Conservation (phyloP, 2,888 invertebrate species). For the Caradrina clavipalpis region DNA sequence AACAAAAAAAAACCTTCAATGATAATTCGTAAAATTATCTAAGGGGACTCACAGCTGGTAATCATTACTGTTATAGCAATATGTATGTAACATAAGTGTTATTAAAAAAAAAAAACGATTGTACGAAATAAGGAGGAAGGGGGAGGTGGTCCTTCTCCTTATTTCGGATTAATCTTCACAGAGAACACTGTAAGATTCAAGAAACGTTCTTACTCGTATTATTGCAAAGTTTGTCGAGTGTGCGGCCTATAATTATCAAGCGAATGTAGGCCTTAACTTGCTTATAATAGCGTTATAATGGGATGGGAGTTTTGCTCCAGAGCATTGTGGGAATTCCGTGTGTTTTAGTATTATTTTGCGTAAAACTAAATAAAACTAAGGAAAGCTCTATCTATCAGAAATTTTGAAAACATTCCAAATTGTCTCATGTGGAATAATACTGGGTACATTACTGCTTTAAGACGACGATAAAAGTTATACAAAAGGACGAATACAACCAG, state of each 20-base stretch:
- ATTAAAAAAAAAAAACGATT: not conserved
- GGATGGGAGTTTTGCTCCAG: not conserved
- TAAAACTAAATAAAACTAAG: constrained; percentile 2
- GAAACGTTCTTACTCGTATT: constrained; percentile 8
- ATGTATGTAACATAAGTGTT: not conserved
- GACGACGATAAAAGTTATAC: not conserved
- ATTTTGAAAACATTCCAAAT: not conserved
- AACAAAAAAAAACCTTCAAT: too few species aligned
- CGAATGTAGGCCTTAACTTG: not conserved
- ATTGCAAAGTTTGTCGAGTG: constrained; percentile 8
- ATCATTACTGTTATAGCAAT: too few species aligned
- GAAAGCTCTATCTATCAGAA: constrained; percentile 1
- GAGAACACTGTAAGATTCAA: constrained; percentile 1
- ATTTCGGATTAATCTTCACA: constrained; percentile 21
- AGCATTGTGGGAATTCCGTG: constrained; percentile 8
- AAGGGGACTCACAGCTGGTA: too few species aligned
- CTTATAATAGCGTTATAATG: constrained; percentile 8
- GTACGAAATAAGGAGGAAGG: too few species aligned
- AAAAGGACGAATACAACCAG: not conserved
- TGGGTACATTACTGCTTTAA: not conserved
- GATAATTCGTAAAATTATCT: too few species aligned
- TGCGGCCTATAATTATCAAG: constrained; percentile 19
- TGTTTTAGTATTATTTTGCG: not conserved
- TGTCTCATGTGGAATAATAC: not conserved
- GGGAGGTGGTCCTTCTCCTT: not conserved